Conservation (phyloP, 2,888 invertebrate genomes). For the Yponomeuta evonymella region DNA sequence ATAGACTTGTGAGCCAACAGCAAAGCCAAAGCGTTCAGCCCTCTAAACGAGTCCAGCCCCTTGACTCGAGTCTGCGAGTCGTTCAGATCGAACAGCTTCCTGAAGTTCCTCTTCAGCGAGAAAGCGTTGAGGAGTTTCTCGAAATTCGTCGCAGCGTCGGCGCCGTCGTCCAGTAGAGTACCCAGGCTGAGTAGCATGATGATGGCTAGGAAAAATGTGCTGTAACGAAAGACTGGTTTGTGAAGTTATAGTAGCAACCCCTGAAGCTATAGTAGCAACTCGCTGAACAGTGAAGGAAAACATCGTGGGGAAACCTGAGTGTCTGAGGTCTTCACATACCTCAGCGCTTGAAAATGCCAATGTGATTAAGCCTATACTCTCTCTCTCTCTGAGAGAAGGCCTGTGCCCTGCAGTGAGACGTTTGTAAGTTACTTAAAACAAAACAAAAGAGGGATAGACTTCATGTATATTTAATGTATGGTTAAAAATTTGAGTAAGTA, state of each 20-base stretch:
- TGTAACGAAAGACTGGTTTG: slow-evolving; percentile 31
- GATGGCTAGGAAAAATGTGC: slow-evolving; percentile 63
- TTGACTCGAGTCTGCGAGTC: slow-evolving; percentile 57
- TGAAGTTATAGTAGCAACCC: background rate
- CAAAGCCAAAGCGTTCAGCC: slow-evolving; percentile 72
- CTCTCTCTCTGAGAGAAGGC: no score
- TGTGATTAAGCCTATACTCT: no score
- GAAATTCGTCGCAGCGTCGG: slow-evolving; percentile 61
- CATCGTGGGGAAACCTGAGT: no score
- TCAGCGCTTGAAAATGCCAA: no score
- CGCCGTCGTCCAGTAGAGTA: slow-evolving; percentile 60
- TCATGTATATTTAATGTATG: no score
- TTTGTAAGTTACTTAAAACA: no score
- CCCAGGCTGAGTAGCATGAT: slow-evolving; percentile 55
- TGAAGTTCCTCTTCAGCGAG: slow-evolving; percentile 67
- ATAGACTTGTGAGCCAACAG: slow-evolving; percentile 76
- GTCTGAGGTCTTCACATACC: no score
- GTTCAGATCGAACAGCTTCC: slow-evolving; percentile 57
- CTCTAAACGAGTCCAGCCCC: slow-evolving; percentile 72
- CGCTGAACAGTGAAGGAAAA: no score
- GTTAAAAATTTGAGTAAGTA: no score
- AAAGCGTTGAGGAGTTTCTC: slow-evolving; percentile 69
- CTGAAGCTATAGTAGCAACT: background rate
- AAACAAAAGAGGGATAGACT: no score
- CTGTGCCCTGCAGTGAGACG: no score